Conservation (phyloP, 1,140 invertebrate genomes). For the Laupala kohalensis region DNA sequence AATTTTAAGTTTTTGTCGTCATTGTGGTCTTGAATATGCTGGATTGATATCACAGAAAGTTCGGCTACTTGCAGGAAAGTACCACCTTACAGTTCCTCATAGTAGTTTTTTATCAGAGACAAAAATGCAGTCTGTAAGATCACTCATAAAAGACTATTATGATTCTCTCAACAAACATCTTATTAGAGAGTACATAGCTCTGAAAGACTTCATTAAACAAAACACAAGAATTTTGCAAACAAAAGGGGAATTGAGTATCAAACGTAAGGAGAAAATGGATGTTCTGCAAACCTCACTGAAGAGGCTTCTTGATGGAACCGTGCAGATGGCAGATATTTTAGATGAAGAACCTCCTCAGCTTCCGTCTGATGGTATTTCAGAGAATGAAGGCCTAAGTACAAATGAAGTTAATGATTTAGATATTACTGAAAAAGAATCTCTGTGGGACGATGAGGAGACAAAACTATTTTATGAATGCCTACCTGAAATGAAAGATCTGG, state of each 20-base stretch:
- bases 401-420: background rate
- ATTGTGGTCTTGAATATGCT: slow-evolving; percentile 93
- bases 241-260: slow-evolving; percentile 75
- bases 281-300: slow-evolving; percentile 54
- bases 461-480: slow-evolving; percentile 86
- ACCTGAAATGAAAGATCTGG: slow-evolving; percentile 51
- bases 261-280: slow-evolving; percentile 74
- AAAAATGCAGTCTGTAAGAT: slow-evolving; percentile 72
- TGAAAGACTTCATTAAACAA: slow-evolving; percentile 72
- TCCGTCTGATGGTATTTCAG: background rate
- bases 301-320: slow-evolving; percentile 58
- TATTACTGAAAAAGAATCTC: background rate
- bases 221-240: slow-evolving; percentile 77
- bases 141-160: slow-evolving; percentile 81
- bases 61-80: slow-evolving; percentile 43
- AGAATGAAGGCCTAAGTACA: background rate
- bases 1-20: slow-evolving; percentile 84
- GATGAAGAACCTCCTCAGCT: slow-evolving; percentile 58
- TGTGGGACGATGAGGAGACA: slow-evolving; percentile 93
- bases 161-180: slow-evolving; percentile 71
- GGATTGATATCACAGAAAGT: slow-evolving; percentile 59
- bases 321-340: slow-evolving; percentile 70
- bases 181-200: slow-evolving; percentile 42
- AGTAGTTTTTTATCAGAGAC: slow-evolving; percentile 67
- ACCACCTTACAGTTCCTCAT: slow-evolving; percentile 45